Conservation (phyloP, 2,888 invertebrate genomes). For the Sinelater perroti region DNA sequence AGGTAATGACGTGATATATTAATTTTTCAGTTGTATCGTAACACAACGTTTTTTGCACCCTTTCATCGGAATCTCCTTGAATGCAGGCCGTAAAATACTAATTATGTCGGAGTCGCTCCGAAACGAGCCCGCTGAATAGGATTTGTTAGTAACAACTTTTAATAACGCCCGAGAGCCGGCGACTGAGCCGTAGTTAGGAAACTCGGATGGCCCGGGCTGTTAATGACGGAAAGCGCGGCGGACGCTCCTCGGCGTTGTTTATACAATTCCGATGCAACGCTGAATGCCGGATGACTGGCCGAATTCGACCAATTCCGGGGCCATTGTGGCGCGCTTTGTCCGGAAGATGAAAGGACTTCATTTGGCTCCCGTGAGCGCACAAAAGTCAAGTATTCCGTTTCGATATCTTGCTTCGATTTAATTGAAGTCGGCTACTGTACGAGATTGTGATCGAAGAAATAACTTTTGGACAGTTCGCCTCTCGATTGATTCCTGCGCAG, state of each 20-base stretch:
- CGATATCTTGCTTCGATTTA: constrained; percentile 53
- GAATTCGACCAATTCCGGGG: constrained; percentile 46
- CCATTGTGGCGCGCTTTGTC: constrained; percentile 52
- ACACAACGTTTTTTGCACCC: no score
- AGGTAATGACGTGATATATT: no score
- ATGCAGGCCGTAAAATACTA: no score
- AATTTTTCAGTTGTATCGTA: no score
- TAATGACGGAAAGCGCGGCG: constrained; percentile 49
- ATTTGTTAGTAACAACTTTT: constrained; percentile 16
- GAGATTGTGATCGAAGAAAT: constrained; percentile 42
- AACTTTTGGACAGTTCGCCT: constrained; percentile 37
- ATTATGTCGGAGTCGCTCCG: no score
- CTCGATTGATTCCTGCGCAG: constrained; percentile 39
- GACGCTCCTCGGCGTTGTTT: constrained; percentile 47
- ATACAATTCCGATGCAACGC: constrained; percentile 55
- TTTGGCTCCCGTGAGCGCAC: constrained; percentile 57
- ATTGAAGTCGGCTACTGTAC: constrained; percentile 57
- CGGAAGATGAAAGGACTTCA: constrained; percentile 56
- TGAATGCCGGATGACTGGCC: constrained; percentile 56
- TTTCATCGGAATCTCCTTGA: no score
- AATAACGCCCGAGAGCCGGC: constrained; percentile 37
- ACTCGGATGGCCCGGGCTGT: constrained; percentile 52
- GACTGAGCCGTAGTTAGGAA: constrained; percentile 54
- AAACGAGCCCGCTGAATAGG: constrained; percentile 1
- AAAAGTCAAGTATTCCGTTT: constrained; percentile 57